Conservation (phyloP, 1,140 invertebrate genomes). For the Nasonia vitripennis region DNA sequence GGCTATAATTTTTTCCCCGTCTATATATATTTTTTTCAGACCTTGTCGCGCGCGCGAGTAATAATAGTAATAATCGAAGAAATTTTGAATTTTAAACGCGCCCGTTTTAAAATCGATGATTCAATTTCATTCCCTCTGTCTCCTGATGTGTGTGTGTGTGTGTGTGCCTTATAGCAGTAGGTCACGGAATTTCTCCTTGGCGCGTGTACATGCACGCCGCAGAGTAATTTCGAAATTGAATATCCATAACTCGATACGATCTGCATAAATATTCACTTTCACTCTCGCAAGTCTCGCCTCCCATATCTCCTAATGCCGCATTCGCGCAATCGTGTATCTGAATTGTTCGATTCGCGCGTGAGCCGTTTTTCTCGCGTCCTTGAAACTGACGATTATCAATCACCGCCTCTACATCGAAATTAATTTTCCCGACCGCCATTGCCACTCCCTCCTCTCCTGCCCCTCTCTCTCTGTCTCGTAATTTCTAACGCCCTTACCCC, state of each 20-base stretch:
- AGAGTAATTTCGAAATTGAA: neutral
- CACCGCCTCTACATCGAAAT: neutral
- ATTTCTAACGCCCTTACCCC: too few relatives aligned
- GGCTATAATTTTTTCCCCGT: neutral
- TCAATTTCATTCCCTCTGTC: too few relatives aligned
- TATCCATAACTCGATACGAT: neutral
- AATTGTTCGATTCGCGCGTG: neutral
- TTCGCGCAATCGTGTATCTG: neutral
- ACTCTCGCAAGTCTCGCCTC: too few relatives aligned
- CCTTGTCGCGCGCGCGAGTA: neutral
- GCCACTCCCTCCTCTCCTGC: too few relatives aligned
- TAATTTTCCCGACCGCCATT: neutral
- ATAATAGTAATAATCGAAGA: too few relatives aligned
- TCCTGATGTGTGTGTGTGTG: too few relatives aligned
- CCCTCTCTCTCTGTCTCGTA: too few relatives aligned
- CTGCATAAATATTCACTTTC: neutral
- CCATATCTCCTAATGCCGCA: neutral
- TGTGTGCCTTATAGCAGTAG: neutral
- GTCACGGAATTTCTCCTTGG: neutral
- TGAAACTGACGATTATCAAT: conserved; percentile 4
- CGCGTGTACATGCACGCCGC: neutral
- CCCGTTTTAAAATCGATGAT: too few relatives aligned
- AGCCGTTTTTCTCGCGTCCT: neutral
- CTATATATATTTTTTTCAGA: neutral
- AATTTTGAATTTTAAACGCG: too few relatives aligned